Base-by-base conservation (phyloP, 1,140 invertebrate species). In the Camponotus floridanus region DNA sequence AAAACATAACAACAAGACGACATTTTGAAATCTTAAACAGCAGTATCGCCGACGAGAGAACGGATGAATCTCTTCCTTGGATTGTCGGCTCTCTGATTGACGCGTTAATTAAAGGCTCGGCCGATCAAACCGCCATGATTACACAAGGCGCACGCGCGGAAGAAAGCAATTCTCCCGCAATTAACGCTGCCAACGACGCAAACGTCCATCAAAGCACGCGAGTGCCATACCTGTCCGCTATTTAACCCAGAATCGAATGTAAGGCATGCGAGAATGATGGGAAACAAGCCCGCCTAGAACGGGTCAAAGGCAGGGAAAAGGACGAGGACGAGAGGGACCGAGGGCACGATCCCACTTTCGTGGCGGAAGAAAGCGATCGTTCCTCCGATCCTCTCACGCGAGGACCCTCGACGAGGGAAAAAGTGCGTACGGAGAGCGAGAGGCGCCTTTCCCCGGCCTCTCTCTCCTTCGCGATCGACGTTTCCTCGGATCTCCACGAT, bases 61-160 rank as follows among this genome's bases (percentile, higher is more conserved):
- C 39, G 48, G 79, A 83, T 13, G 55, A 61, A 59, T 45, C 51
- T 70, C 36, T 83, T 73, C 31, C 68, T 45, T 55, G 70, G 59
- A 78, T 42, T 64, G 74, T 57, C 81, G 81, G 81, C 59, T 65
- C 76, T 78, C 73, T 76, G 74, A 85, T 78, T 76, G 81, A 78
- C 81, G 74, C 48, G 73, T 85, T 85, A 67, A 85, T 85, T 85
- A 85, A 85, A 85, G 59, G 21, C 74, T n/a, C 81, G 61, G 26
- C 73, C 73, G 81, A 85, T 85, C 67, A 67, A 78, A 78, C 62
- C 73, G 61, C 62, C 59, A 64, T 85, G 59, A 85, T 78, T 85
- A 71, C 79, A 61, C 55, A 74, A 70, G 55, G 42, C 26, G 68
- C 68, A 55, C 39, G 26, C 31, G 21, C 79, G 67, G 79, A 83